Percentiles rank a stretch among this genome's conserved stretches.
These are phyloP conservation scores for Dynastes grantii DNA, from an alignment of 2,888 invertebrate species.

Conservation along the genomic window DNA sequence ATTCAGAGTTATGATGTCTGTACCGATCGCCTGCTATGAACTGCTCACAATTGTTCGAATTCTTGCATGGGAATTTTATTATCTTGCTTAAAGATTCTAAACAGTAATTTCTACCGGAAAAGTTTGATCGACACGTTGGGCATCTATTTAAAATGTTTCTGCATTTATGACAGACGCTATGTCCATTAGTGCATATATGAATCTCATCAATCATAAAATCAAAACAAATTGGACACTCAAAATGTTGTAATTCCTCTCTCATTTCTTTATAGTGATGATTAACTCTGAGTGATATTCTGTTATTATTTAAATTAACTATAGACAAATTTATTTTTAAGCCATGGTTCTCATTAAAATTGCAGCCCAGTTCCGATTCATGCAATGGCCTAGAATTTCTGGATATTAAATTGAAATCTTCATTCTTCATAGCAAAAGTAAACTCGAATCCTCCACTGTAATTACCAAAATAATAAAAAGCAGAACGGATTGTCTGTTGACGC, in stretches of 20 bases:
- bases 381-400: neutral
- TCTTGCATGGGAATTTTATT: constrained; percentile 25
- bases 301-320: neutral
- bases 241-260: neutral
- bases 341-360: neutral
- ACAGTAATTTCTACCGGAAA: constrained; percentile 10
- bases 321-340: neutral
- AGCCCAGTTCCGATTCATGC: neutral
- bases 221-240: constrained; percentile 5
- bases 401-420: neutral
- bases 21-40: neutral
- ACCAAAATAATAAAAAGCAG: constrained; percentile 8
- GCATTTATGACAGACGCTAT: neutral
- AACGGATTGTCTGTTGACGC: neutral
- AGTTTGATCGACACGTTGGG: constrained; percentile 1
- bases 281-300: neutral
- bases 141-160: neutral
- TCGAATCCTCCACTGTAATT: neutral
- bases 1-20: neutral
- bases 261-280: neutral
- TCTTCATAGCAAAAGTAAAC: neutral
- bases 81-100: neutral
- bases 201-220: neutral
- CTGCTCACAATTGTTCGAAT: neutral
- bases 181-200: constrained; percentile 1